phyloP scores from a whole-genome alignment of 2,797 vertebrate genomes.

The Sebastes iracundus region DNA sequence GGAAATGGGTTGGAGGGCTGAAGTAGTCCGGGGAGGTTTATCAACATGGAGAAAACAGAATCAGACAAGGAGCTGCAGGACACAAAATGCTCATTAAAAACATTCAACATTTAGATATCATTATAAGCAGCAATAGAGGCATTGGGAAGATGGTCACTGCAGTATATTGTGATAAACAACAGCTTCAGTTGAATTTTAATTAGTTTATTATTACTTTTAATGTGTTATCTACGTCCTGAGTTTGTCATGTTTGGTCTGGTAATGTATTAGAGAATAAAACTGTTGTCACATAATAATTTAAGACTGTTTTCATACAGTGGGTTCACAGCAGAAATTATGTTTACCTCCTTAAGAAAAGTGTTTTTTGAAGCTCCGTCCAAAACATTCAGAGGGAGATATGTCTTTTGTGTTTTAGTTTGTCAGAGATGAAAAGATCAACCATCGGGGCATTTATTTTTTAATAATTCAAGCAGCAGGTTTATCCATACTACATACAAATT shows the following conservation, averaged over 20 bases:
- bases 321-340: neutral
- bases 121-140: neutral
- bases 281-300: neutral
- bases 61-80: slow-evolving; percentile 14
- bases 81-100: slow-evolving; percentile 25
- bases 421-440: neutral
- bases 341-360: neutral
- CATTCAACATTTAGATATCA: neutral
- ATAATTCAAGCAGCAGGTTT: neutral
- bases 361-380: neutral
- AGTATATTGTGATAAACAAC: neutral
- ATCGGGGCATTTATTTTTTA: neutral
- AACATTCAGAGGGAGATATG: neutral
- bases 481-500: neutral
- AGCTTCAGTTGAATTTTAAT: neutral
- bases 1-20: neutral
- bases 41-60: slow-evolving; percentile 14
- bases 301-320: neutral
- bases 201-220: neutral
- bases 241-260: neutral
- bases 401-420: neutral
- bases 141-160: neutral
- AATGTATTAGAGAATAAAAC: neutral
- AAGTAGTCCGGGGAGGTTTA: neutral
- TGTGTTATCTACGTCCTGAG: neutral